These are phyloP conservation scores for Cromileptes altivelis DNA, from an alignment of 2,113 vertebrate genomes.

Conservation along the genomic window DNA sequence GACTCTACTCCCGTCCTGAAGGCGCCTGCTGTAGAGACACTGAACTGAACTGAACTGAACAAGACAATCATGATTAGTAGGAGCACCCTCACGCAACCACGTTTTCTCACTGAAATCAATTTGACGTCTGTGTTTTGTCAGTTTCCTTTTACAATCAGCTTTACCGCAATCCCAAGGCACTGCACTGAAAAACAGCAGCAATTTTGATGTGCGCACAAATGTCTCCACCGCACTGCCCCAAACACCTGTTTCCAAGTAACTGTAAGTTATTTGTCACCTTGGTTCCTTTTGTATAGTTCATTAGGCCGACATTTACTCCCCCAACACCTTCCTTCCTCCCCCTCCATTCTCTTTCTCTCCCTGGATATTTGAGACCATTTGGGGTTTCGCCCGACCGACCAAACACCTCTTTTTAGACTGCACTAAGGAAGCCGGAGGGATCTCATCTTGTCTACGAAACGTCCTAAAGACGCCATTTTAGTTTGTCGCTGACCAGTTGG, in stretches of 20 bases:
- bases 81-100: slow-evolving; percentile 51
- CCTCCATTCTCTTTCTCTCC: slow-evolving; percentile 22
- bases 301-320: slow-evolving; percentile 52
- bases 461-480: slow-evolving; percentile 74
- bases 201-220: slow-evolving; percentile 77
- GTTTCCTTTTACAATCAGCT: slow-evolving; percentile 61
- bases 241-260: slow-evolving; percentile 81
- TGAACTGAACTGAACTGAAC: slow-evolving; percentile 84
- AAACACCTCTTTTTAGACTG: slow-evolving; percentile 81
- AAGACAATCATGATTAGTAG: slow-evolving; percentile 83
- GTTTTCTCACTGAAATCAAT: slow-evolving; percentile 24
- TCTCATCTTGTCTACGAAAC: slow-evolving; percentile 75
- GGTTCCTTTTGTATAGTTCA: slow-evolving; percentile 77
- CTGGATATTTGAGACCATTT: slow-evolving; percentile 74
- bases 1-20: slow-evolving; percentile 61
- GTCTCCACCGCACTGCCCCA: slow-evolving; percentile 64
- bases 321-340: background rate
- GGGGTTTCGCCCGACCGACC: slow-evolving; percentile 69
- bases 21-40: slow-evolving; percentile 80
- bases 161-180: slow-evolving; percentile 72
- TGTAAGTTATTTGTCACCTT: slow-evolving; percentile 84
- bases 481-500: slow-evolving; percentile 82
- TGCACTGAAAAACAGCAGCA: slow-evolving; percentile 82
- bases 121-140: slow-evolving; percentile 57
- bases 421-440: slow-evolving; percentile 82